These are phyloP conservation scores for Athene noctua DNA, from an alignment of 2,113 vertebrate genomes.

Conservation along the genomic window DNA sequence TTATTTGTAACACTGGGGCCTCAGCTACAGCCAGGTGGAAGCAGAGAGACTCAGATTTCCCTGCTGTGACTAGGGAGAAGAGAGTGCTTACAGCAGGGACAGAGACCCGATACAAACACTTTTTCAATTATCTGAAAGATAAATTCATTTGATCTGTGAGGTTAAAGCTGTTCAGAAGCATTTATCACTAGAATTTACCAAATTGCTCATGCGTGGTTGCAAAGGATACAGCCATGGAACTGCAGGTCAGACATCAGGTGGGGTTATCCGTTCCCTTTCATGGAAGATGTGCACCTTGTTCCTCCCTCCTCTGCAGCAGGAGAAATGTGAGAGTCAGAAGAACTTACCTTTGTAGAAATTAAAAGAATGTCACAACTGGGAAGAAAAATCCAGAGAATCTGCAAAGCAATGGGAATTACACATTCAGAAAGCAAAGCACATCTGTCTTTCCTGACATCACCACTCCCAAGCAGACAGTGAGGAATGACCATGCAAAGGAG, in stretches of 20 bases:
- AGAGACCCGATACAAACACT: background rate
- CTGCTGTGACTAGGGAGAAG: background rate
- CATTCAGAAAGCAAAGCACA: background rate
- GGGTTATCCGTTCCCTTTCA: background rate
- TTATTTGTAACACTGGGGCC: background rate
- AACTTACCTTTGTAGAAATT: background rate
- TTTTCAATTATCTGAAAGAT: background rate
- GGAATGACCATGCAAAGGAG: background rate
- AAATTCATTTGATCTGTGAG: background rate
- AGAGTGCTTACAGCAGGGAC: background rate
- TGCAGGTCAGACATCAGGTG: background rate
- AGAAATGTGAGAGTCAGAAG: background rate
- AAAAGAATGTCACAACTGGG: background rate
- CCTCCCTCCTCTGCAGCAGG: background rate
- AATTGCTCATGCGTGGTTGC: rapidly evolving
- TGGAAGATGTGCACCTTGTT: rapidly evolving
- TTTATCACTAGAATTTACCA: background rate
- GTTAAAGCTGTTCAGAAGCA: background rate
- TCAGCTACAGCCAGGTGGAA: background rate
- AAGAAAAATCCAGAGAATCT: background rate
- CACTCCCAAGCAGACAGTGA: background rate
- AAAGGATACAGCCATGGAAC: background rate
- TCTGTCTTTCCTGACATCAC: background rate
- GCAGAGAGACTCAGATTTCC: background rate
- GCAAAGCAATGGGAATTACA: background rate